Evolutionary conservation across 37 sponge, comb jelly and placozoan genomes (phyloP).

Genomic region (Halichondria panicea): DNA sequence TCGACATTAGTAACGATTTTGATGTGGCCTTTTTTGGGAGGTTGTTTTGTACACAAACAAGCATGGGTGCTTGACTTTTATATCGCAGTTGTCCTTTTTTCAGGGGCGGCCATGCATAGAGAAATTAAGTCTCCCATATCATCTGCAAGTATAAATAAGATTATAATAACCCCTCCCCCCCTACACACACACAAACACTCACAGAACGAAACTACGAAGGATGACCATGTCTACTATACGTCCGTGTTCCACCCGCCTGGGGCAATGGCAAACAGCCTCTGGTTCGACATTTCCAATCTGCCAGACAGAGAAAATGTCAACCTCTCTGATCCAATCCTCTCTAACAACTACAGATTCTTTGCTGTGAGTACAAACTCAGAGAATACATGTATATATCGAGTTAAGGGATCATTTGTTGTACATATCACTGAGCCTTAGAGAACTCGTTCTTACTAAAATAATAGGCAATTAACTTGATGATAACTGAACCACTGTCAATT

Average conservation of each 20-base stretch:
- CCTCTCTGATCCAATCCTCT: not conserved
- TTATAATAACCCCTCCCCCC: not conserved
- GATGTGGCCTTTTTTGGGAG: too few relatives aligned
- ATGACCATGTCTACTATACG: slow-evolving; percentile 54
- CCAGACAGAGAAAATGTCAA: not conserved
- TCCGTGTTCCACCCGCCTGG: slow-evolving; percentile 29
- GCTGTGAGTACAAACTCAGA: slow-evolving; percentile 6
- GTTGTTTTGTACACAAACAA: too few relatives aligned
- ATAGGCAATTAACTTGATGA: too few relatives aligned
- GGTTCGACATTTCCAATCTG: slow-evolving; percentile 32
- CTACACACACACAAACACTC: not conserved
- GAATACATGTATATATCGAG: too few relatives aligned
- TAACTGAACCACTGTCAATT: too few relatives aligned
- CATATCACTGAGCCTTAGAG: too few relatives aligned
- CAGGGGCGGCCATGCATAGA: not conserved
- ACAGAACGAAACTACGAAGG: slow-evolving; percentile 2
- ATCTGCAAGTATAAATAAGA: not conserved
- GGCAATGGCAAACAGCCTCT: slow-evolving; percentile 3
- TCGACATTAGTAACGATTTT: too few relatives aligned
- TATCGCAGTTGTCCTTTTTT: too few relatives aligned
- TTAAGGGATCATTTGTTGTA: too few relatives aligned
- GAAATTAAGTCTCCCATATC: not conserved
- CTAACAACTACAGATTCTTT: not conserved
- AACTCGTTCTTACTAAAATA: too few relatives aligned
- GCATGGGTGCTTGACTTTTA: too few relatives aligned